phyloP scores from a whole-genome alignment of 2,113 vertebrate species.

The Grantiella picta region DNA sequence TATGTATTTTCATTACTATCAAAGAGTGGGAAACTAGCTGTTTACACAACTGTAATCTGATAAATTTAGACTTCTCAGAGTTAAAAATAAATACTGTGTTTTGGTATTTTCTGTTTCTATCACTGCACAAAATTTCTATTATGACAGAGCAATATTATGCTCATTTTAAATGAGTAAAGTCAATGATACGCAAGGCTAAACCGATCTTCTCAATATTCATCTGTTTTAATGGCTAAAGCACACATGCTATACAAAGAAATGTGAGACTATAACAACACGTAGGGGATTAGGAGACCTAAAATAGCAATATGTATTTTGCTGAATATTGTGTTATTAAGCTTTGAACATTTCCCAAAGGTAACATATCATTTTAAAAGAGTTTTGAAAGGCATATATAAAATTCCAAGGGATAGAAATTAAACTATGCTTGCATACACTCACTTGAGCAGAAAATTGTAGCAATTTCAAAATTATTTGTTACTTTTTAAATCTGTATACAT shows the following conservation, averaged over 20 bases:
- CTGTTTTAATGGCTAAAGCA: conserved; percentile 2
- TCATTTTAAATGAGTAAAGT: background rate
- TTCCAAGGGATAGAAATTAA: background rate
- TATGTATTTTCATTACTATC: background rate
- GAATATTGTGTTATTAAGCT: background rate
- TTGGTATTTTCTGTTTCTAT: background rate
- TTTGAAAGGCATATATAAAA: background rate
- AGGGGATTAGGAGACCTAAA: background rate
- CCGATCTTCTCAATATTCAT: conserved; percentile 2
- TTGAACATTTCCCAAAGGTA: background rate
- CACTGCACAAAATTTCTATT: background rate
- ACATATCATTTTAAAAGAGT: background rate
- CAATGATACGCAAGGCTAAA: conserved; percentile 12
- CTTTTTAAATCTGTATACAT: background rate
- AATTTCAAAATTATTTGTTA: background rate
- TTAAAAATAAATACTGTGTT: background rate
- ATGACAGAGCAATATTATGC: background rate
- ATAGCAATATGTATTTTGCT: background rate
- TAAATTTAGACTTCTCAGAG: background rate
- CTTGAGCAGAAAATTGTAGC: background rate
- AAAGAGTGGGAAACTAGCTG: background rate
- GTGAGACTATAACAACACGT: background rate
- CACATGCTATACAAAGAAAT: background rate
- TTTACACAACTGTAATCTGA: background rate
- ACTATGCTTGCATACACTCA: background rate